Evolutionary conservation across 2,888 invertebrate species (phyloP).

Genomic region (Dendrolimus pini): DNA sequence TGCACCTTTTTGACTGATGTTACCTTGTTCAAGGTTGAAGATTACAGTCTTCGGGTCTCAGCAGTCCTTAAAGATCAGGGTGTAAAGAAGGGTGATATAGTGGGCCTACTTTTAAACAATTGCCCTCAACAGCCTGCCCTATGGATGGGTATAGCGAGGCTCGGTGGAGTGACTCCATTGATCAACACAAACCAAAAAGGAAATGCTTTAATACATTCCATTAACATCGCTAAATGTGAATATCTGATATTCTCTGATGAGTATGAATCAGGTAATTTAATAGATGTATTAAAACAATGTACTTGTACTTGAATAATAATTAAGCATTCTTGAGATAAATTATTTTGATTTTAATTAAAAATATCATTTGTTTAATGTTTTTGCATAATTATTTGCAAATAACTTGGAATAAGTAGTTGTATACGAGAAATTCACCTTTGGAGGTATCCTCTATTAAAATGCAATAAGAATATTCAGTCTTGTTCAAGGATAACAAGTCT

Average conservation of each 20-base stretch:
- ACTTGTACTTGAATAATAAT: too few relatives aligned
- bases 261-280: constrained; percentile 75
- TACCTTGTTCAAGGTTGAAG: constrained; percentile 81
- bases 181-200: constrained; percentile 95
- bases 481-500: too few relatives aligned
- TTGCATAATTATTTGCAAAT: too few relatives aligned
- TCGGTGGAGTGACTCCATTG: constrained; percentile 90
- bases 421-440: too few relatives aligned
- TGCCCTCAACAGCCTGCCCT: constrained; percentile 92
- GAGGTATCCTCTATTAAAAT: too few relatives aligned
- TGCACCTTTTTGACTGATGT: too few relatives aligned
- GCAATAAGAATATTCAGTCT: too few relatives aligned
- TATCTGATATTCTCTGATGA: constrained; percentile 89
- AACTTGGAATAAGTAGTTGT: too few relatives aligned
- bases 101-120: constrained; percentile 94
- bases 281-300: too few relatives aligned
- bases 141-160: constrained; percentile 95
- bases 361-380: too few relatives aligned
- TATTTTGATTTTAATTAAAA: too few relatives aligned
- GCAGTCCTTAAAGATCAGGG: constrained; percentile 87
- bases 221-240: constrained; percentile 89
- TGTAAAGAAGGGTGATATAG: constrained; percentile 89
- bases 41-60: constrained; percentile 89
- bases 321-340: too few relatives aligned
- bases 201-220: constrained; percentile 90